A percentile compares a stretch with the other conserved stretches of the same genome.
Conservation (phyloP, 1,140 invertebrate genomes). For the Luehdorfia chinensis region DNA sequence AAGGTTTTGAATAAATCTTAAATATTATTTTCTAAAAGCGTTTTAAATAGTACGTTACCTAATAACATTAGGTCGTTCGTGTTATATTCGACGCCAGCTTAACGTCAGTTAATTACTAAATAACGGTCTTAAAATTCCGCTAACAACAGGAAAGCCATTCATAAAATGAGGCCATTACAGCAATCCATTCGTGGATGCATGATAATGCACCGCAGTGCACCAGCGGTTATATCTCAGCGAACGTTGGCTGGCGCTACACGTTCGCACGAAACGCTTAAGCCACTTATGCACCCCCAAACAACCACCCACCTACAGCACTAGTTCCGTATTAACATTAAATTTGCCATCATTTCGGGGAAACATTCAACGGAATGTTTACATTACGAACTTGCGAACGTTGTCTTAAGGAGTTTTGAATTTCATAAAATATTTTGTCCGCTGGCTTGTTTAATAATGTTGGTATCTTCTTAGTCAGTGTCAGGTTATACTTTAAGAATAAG, state of each 20-base stretch:
- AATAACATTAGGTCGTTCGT: slow-evolving; percentile 11
- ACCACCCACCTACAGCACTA: not conserved
- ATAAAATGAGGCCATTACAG: slow-evolving; percentile 11
- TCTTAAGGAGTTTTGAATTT: slow-evolving; percentile 9
- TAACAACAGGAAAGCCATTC: slow-evolving; percentile 10
- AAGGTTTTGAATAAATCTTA: no score
- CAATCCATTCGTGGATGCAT: slow-evolving; percentile 14
- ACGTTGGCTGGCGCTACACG: not conserved
- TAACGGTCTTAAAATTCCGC: slow-evolving; percentile 12
- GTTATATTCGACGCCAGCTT: not conserved
- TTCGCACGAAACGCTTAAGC: slow-evolving; percentile 2
- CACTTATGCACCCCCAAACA: slow-evolving; percentile 10
- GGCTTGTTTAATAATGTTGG: slow-evolving; percentile 7
- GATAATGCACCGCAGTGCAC: slow-evolving; percentile 4
- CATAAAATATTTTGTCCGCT: slow-evolving; percentile 8
- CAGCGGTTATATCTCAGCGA: not conserved
- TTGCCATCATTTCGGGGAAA: slow-evolving; percentile 10
- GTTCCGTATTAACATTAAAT: slow-evolving; percentile 9
- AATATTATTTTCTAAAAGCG: no score
- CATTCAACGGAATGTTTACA: slow-evolving; percentile 7
- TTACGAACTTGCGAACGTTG: not conserved
- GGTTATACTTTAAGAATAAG: no score
- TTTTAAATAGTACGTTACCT: not conserved
- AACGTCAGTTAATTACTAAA: slow-evolving; percentile 11
- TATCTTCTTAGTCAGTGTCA: no score